Conservation (phyloP, 2,888 invertebrate species). For the Agrochola lychnidis region DNA sequence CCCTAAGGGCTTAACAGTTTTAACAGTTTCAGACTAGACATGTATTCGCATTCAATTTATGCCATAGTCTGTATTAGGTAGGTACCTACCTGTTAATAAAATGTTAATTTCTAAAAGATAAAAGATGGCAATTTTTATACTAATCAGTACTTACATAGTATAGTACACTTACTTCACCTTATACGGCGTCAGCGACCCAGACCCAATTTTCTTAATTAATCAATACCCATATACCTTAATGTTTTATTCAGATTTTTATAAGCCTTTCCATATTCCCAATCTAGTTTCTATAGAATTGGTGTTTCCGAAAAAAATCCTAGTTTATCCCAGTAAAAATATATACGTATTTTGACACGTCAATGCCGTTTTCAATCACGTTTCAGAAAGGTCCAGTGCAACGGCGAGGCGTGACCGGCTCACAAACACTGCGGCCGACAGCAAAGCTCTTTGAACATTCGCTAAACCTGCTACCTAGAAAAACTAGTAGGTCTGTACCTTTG, state of each 20-base stretch:
- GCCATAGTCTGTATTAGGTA: too few species aligned
- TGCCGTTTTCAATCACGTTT: slow-evolving; percentile 67
- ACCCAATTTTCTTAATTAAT: background rate
- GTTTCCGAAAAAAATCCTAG: slow-evolving; percentile 27
- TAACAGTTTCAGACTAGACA: background rate
- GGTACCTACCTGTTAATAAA: background rate
- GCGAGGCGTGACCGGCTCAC: slow-evolving; percentile 64
- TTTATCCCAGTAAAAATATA: slow-evolving; percentile 28
- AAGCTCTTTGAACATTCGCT: slow-evolving; percentile 83
- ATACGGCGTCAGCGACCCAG: background rate
- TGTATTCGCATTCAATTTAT: background rate
- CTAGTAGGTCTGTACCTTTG: slow-evolving; percentile 69
- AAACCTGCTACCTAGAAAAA: slow-evolving; percentile 72
- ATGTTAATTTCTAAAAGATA: background rate
- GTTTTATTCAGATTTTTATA: background rate
- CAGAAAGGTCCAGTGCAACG: slow-evolving; percentile 40
- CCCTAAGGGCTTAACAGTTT: background rate
- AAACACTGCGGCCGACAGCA: slow-evolving; percentile 80
- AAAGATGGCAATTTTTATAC: background rate
- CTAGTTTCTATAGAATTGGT: slow-evolving; percentile 15
- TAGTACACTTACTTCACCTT: too few species aligned
- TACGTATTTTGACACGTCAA: slow-evolving; percentile 46
- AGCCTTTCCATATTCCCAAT: slow-evolving; percentile 19
- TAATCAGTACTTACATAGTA: too few species aligned
- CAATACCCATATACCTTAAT: background rate